Percentiles rank a stretch among this genome's conserved stretches.
Evolutionary conservation across 1,140 invertebrate genomes (phyloP).

Genomic region (Neodiprion fabricii): DNA sequence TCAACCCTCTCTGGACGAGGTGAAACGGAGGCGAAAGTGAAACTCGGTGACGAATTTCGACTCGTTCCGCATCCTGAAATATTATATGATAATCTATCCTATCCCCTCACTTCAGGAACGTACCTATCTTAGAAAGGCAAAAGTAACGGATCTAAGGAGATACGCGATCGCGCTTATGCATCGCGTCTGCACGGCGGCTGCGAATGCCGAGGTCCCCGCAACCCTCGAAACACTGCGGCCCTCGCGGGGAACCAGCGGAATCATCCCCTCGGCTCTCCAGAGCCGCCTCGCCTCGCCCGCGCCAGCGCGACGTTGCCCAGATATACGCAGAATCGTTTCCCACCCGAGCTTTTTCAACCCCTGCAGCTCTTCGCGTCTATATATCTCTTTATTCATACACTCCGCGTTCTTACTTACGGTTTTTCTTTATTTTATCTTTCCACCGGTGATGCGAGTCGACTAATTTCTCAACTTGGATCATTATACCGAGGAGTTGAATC

Average conservation of each 20-base stretch:
- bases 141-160: background rate
- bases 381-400: background rate
- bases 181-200: background rate
- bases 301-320: constrained; percentile 6
- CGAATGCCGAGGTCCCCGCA: constrained; percentile 6
- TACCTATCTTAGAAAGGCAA: too few species aligned
- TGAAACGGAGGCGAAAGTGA: too few species aligned
- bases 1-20: too few species aligned
- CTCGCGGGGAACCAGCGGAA: background rate
- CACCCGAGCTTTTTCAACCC: background rate
- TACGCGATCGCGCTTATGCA: background rate
- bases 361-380: background rate
- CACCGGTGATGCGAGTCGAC: background rate
- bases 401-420: background rate
- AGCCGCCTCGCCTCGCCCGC: background rate
- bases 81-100: too few species aligned
- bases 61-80: too few species aligned
- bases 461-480: too few species aligned
- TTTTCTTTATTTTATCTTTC: background rate
- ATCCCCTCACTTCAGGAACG: too few species aligned
- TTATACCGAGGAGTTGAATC: too few species aligned
- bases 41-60: too few species aligned
- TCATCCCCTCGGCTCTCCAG: background rate
- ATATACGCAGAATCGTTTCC: background rate
- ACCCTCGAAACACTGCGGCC: background rate